Conservation (phyloP, 1,140 invertebrate species). For the Pseudomyrmex sp. region DNA sequence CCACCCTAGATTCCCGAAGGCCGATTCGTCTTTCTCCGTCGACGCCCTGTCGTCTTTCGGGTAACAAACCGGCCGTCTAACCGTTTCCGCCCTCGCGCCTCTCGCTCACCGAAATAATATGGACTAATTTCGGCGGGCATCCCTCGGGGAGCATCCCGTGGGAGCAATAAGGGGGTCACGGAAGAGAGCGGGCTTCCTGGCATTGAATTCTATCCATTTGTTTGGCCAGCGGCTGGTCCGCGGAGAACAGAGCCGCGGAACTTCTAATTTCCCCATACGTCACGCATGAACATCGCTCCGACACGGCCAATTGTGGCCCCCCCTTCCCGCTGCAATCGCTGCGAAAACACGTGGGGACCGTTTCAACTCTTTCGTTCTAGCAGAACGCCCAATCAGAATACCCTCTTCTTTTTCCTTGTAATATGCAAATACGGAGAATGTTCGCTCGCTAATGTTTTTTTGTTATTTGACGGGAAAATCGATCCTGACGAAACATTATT, state of each 20-base stretch:
- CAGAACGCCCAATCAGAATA: conserved; percentile 6
- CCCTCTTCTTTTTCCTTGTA: not conserved
- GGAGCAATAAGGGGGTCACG: conserved; percentile 77
- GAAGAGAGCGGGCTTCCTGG: conserved; percentile 55
- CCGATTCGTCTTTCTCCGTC: conserved; percentile 60
- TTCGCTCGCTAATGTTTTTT: not conserved
- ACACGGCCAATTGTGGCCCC: conserved; percentile 51
- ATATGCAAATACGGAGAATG: not conserved
- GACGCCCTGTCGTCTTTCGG: conserved; percentile 51
- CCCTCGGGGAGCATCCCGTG: conserved; percentile 74
- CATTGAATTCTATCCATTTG: conserved; percentile 82
- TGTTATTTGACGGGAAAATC: not conserved
- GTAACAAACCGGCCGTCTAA: conserved; percentile 59
- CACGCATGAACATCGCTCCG: conserved; percentile 37
- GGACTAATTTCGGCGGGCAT: conserved; percentile 81
- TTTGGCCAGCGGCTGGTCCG: conserved; percentile 56
- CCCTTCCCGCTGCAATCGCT: conserved; percentile 26
- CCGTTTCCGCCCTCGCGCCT: conserved; percentile 40
- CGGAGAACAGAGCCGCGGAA: conserved; percentile 69
- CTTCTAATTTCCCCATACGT: conserved; percentile 79
- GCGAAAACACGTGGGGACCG: conserved; percentile 15
- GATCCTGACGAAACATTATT: conserved; percentile 1
- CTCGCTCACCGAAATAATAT: conserved; percentile 74
- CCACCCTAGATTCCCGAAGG: conserved; percentile 22
- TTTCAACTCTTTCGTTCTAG: not conserved